These are phyloP conservation scores for Leucozona laternaria DNA, from an alignment of 2,888 invertebrate species.

Conservation along the genomic window DNA sequence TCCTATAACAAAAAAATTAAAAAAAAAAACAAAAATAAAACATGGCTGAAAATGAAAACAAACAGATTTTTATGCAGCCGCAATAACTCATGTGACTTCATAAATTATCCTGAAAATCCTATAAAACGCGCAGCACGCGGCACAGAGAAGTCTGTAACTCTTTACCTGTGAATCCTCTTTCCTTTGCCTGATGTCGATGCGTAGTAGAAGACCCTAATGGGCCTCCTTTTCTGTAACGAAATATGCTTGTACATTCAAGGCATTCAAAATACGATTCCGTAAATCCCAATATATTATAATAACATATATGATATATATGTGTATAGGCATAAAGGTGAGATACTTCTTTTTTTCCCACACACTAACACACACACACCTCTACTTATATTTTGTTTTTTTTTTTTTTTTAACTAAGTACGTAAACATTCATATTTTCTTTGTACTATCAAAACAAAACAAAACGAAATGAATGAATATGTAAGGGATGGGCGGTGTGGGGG, in stretches of 20 bases:
- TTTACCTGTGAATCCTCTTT: constrained; percentile 26
- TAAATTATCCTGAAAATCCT: constrained; percentile 65
- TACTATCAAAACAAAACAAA: constrained; percentile 23
- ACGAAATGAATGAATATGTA: neutral
- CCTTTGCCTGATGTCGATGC: neutral
- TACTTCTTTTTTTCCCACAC: neutral
- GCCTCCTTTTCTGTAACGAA: neutral
- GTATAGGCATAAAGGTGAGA: neutral
- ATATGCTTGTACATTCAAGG: neutral
- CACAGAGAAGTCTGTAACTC: constrained; percentile 39
- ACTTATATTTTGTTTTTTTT: constrained; percentile 20
- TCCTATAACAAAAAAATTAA: no score
- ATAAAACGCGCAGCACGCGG: constrained; percentile 52
- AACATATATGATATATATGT: no score
- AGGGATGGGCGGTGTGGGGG: neutral
- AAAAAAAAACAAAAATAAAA: constrained; percentile 4
- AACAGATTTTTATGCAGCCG: constrained; percentile 73
- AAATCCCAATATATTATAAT: constrained; percentile 9
- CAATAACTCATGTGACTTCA: constrained; percentile 74
- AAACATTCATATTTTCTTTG: constrained; percentile 35
- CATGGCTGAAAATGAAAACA: constrained; percentile 56
- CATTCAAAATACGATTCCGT: constrained; percentile 21
- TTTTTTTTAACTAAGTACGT: constrained; percentile 9
- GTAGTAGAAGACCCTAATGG: neutral
- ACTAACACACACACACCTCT: neutral